Percentiles rank a stretch among this genome's conserved stretches.
Conservation (phyloP, 2,797 vertebrate species). For the Dallia pectoralis region DNA sequence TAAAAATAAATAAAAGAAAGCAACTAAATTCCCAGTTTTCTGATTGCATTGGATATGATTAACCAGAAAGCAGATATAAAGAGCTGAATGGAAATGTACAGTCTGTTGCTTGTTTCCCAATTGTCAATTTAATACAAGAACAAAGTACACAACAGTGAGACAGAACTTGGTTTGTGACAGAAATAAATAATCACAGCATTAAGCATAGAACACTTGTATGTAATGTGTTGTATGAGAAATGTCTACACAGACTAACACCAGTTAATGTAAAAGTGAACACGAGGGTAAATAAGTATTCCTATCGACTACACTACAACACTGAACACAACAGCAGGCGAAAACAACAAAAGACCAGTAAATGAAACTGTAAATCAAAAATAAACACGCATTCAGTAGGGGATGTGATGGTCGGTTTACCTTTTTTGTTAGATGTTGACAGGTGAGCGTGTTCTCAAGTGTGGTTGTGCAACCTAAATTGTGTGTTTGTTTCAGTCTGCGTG, state of each 20-base stretch:
- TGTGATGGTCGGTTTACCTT: too few relatives aligned
- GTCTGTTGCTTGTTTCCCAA: constrained; percentile 67
- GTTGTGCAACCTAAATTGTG: not conserved
- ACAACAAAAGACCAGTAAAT: not conserved
- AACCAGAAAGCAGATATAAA: constrained; percentile 27
- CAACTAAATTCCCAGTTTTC: constrained; percentile 8
- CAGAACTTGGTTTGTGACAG: constrained; percentile 3
- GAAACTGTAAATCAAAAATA: too few relatives aligned
- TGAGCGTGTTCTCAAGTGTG: not conserved
- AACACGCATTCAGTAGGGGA: too few relatives aligned
- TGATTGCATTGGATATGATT: constrained; percentile 21
- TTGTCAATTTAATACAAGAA: constrained; percentile 23
- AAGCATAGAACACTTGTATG: not conserved
- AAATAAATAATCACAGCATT: constrained; percentile 12
- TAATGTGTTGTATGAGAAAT: constrained; percentile 1
- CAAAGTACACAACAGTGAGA: not conserved
- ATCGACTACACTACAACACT: not conserved
- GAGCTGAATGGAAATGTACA: constrained; percentile 21
- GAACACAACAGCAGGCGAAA: not conserved
- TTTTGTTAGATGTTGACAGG: not conserved
- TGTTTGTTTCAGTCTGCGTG: constrained; percentile 10
- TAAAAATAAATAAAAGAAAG: not conserved
- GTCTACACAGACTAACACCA: not conserved
- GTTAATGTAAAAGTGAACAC: not conserved
- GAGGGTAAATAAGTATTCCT: not conserved